A percentile compares a stretch with the other conserved stretches of the same genome.
These are phyloP conservation scores for Prietella phreatophila DNA, from an alignment of 2,113 vertebrate genomes.

Conservation along the genomic window DNA sequence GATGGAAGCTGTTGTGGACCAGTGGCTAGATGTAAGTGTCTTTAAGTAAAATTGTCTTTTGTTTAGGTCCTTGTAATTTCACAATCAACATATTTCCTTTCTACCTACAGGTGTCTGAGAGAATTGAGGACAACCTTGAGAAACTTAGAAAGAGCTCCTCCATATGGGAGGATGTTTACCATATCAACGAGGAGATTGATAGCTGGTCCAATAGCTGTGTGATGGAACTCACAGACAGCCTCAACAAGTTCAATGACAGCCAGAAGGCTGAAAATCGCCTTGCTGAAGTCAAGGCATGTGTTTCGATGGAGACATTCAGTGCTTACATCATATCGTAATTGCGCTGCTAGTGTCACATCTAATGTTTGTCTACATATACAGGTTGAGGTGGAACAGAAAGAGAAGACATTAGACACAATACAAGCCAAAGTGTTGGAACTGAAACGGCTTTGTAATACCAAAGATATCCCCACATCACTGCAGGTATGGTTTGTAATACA, in stretches of 20 bases:
- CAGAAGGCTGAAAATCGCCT: slow-evolving; percentile 76
- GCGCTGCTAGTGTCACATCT: background rate
- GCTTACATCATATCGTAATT: background rate
- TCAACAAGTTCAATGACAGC: slow-evolving; percentile 81
- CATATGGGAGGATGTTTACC: slow-evolving; percentile 85
- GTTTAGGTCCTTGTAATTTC: background rate
- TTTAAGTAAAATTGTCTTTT: background rate
- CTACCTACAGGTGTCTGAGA: slow-evolving; percentile 80
- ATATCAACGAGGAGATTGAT: slow-evolving; percentile 82
- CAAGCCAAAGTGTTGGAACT: slow-evolving; percentile 82
- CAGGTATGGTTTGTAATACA: slow-evolving; percentile 74
- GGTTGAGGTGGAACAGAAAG: slow-evolving; percentile 80
- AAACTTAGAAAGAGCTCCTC: slow-evolving; percentile 72
- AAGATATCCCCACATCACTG: slow-evolving; percentile 82
- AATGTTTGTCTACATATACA: slow-evolving; percentile 60
- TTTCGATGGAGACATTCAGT: background rate
- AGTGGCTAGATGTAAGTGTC: slow-evolving; percentile 92
- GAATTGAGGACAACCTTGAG: slow-evolving; percentile 83
- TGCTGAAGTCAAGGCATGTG: slow-evolving; percentile 79
- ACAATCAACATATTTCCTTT: background rate
- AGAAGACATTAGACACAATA: slow-evolving; percentile 79
- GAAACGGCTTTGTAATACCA: slow-evolving; percentile 75
- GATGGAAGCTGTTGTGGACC: slow-evolving; percentile 83
- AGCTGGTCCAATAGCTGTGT: slow-evolving; percentile 79
- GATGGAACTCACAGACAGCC: slow-evolving; percentile 80